Percentiles rank a stretch among this genome's conserved stretches.
Conservation (phyloP, 2,888 invertebrate genomes). For the Galerucella nymphaeae region DNA sequence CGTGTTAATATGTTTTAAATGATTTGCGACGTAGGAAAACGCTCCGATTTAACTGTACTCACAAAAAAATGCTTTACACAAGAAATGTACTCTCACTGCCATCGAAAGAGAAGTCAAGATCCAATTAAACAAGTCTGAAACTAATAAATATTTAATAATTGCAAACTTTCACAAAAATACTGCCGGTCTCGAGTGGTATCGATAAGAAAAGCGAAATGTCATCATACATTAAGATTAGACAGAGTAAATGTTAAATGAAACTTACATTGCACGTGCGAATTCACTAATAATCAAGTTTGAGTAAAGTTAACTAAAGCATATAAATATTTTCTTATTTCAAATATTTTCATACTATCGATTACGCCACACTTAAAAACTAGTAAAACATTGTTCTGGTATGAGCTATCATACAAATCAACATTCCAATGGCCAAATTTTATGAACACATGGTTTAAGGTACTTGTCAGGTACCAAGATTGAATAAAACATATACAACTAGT, state of each 20-base stretch:
- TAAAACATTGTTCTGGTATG: too few species aligned
- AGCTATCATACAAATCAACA: too few species aligned
- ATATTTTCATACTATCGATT: background rate
- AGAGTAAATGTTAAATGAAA: constrained; percentile 46
- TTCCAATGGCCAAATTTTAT: too few species aligned
- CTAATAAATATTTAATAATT: constrained; percentile 50
- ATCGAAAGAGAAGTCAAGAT: constrained; percentile 43
- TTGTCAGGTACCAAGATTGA: too few species aligned
- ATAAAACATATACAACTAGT: too few species aligned
- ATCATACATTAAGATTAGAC: constrained; percentile 47
- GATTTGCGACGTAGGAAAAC: constrained; percentile 7
- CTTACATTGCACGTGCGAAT: constrained; percentile 48
- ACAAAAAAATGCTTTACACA: constrained; percentile 20
- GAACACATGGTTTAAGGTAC: too few species aligned
- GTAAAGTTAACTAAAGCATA: background rate
- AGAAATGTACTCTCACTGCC: constrained; percentile 26
- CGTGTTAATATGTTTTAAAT: background rate
- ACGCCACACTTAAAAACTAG: background rate
- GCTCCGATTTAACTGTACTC: constrained; percentile 3
- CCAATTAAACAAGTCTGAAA: constrained; percentile 48
- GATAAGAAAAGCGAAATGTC: constrained; percentile 45
- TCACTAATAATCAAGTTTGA: constrained; percentile 4
- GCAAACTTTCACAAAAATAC: constrained; percentile 50
- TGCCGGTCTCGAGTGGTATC: constrained; percentile 39
- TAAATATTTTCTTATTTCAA: background rate